phyloP scores from a whole-genome alignment of 2,113 vertebrate species.

The Psittacus erithacus region DNA sequence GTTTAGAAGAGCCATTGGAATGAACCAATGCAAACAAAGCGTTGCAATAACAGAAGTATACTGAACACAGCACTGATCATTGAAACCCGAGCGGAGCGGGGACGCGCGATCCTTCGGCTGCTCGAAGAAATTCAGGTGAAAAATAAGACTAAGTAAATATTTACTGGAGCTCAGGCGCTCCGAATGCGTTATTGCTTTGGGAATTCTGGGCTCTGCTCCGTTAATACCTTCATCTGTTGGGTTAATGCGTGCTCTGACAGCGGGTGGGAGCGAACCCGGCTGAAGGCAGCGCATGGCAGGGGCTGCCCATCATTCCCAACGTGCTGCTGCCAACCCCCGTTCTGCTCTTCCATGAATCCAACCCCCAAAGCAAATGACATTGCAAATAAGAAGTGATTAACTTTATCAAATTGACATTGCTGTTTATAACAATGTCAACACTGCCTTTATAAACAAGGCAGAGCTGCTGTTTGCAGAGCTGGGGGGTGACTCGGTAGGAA shows the following conservation, averaged over 20 bases:
- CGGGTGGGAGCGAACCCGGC: not conserved
- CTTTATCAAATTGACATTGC: conserved; percentile 32
- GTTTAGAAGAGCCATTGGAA: no score
- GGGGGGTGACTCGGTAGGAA: not conserved
- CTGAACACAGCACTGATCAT: fast-evolving
- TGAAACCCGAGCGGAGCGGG: not conserved
- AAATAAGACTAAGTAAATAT: conserved; percentile 7
- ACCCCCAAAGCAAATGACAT: not conserved
- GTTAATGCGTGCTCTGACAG: not conserved
- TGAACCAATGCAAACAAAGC: not conserved
- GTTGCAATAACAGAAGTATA: not conserved
- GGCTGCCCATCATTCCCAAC: not conserved
- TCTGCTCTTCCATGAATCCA: not conserved
- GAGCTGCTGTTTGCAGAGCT: not conserved
- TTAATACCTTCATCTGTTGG: not conserved
- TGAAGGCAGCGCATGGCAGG: not conserved
- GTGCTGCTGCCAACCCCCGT: not conserved
- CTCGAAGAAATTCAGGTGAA: not conserved
- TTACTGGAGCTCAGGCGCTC: not conserved
- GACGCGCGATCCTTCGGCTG: not conserved
- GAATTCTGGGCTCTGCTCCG: not conserved
- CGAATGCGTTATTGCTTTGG: not conserved
- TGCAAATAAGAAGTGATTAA: conserved; percentile 41
- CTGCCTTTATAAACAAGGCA: not conserved
- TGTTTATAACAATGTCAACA: not conserved